These are phyloP conservation scores for Nudaria mundana DNA, from an alignment of 2,888 invertebrate species.

Conservation along the genomic window DNA sequence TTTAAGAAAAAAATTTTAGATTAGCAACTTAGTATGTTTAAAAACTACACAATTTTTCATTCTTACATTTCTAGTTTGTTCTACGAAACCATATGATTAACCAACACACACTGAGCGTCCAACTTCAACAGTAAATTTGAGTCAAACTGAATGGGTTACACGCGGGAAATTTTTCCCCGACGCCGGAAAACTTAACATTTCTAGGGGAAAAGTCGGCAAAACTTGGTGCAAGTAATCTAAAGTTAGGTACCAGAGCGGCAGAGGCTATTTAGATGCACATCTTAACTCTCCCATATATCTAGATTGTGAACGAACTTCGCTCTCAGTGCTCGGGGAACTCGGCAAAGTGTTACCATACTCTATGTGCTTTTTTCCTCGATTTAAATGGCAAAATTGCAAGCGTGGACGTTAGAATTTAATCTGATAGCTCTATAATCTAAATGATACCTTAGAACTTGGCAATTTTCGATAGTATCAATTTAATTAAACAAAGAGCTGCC, in stretches of 20 bases:
- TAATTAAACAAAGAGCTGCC: slow-evolving; percentile 45
- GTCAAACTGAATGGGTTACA: slow-evolving; percentile 67
- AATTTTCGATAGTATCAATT: slow-evolving; percentile 46
- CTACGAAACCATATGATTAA: slow-evolving; percentile 31
- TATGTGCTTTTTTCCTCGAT: slow-evolving; percentile 35
- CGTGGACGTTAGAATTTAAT: slow-evolving; percentile 47
- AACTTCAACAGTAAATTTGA: slow-evolving; percentile 72
- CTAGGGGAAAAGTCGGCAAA: slow-evolving; percentile 58
- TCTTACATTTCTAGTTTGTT: slow-evolving; percentile 18
- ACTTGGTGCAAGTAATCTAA: slow-evolving; percentile 80
- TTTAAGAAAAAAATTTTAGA: too few relatives aligned
- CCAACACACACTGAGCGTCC: slow-evolving; percentile 45
- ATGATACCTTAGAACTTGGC: slow-evolving; percentile 36
- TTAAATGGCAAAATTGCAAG: slow-evolving; percentile 45
- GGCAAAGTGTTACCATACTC: slow-evolving; percentile 20
- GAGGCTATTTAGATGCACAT: slow-evolving; percentile 81
- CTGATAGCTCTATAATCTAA: slow-evolving; percentile 49
- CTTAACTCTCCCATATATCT: slow-evolving; percentile 79
- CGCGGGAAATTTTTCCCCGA: slow-evolving; percentile 50
- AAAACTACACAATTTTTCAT: background rate
- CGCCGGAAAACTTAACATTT: slow-evolving; percentile 54
- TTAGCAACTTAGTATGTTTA: too few relatives aligned
- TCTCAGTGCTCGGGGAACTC: slow-evolving; percentile 36
- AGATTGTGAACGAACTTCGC: slow-evolving; percentile 68
- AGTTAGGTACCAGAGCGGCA: slow-evolving; percentile 76